Evolutionary conservation across 2,888 invertebrate species (phyloP).

Genomic region (Synanthedon andrenaeformis): DNA sequence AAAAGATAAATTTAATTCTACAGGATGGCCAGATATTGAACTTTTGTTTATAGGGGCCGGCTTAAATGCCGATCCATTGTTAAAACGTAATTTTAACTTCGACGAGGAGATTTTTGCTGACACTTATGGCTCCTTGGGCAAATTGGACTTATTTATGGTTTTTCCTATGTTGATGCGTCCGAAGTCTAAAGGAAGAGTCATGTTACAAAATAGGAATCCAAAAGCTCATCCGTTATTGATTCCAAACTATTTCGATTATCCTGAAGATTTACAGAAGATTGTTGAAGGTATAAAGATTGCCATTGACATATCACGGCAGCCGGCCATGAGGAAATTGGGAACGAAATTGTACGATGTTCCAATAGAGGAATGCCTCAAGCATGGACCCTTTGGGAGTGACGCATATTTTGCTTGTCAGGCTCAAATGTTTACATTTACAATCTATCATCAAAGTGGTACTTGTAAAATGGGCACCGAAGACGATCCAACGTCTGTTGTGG

Average conservation of each 20-base stretch:
- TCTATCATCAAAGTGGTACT: conserved; percentile 77
- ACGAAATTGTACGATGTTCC: conserved; percentile 71
- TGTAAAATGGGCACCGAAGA: conserved; percentile 74
- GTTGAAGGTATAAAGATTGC: conserved; percentile 74
- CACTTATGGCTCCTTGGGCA: conserved; percentile 48
- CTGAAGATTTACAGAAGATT: conserved; percentile 74
- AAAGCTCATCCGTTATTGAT: conserved; percentile 78
- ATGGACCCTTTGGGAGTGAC: conserved; percentile 72
- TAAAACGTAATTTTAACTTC: conserved; percentile 67
- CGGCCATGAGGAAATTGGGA: conserved; percentile 70
- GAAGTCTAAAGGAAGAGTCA: conserved; percentile 76
- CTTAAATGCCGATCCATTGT: conserved; percentile 53
- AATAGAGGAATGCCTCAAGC: conserved; percentile 69
- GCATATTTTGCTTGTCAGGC: conserved; percentile 77
- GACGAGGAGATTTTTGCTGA: conserved; percentile 49
- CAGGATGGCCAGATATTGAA: conserved; percentile 75
- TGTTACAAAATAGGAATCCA: conserved; percentile 78
- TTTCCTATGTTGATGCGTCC: conserved; percentile 81
- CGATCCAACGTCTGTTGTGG: conserved; percentile 74
- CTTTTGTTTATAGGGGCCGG: conserved; percentile 71
- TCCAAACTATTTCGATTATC: conserved; percentile 80
- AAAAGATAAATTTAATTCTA: conserved; percentile 63
- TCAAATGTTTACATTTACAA: conserved; percentile 75
- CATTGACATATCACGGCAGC: conserved; percentile 69
- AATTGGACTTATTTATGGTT: conserved; percentile 59